phyloP scores from a whole-genome alignment of 2,797 vertebrate genomes.

The Sebastes matsubarae region DNA sequence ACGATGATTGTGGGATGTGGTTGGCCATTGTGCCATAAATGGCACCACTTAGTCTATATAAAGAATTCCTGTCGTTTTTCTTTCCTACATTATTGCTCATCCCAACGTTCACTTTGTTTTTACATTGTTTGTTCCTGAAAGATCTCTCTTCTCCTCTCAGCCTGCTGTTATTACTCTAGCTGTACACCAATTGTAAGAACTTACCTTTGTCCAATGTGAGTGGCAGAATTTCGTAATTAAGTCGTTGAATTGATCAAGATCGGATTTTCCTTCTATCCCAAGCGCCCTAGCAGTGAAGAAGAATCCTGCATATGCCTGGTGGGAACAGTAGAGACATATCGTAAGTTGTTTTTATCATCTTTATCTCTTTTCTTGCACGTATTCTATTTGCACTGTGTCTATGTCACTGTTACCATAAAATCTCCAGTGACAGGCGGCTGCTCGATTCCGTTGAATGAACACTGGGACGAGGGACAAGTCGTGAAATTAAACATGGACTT shows the following conservation, averaged over 20 bases:
- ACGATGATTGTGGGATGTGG: not conserved
- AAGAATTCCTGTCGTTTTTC: not conserved
- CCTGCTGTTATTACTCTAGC: not conserved
- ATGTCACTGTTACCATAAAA: conserved; percentile 85
- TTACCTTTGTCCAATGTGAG: conserved; percentile 85
- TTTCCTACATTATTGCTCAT: not conserved
- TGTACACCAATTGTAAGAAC: conserved; percentile 16
- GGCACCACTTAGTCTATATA: not conserved
- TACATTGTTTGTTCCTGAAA: not conserved
- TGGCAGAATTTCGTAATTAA: conserved; percentile 84
- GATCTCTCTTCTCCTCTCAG: not conserved
- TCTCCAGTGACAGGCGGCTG: conserved; percentile 88
- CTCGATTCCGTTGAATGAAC: conserved; percentile 86
- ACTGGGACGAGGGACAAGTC: conserved; percentile 79
- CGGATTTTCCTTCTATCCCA: conserved; percentile 78
- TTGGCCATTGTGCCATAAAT: not conserved
- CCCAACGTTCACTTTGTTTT: not conserved
- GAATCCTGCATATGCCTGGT: conserved; percentile 93
- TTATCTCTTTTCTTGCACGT: not conserved
- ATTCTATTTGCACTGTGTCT: not conserved
- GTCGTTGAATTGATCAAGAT: conserved; percentile 83
- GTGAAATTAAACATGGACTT: conserved; percentile 86
- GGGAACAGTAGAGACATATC: conserved; percentile 3
- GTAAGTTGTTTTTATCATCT: not conserved
- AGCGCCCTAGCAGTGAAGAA: conserved; percentile 86